These are phyloP conservation scores for Sandelia bainsii DNA, from an alignment of 2,797 vertebrate species.

Conservation along the genomic window DNA sequence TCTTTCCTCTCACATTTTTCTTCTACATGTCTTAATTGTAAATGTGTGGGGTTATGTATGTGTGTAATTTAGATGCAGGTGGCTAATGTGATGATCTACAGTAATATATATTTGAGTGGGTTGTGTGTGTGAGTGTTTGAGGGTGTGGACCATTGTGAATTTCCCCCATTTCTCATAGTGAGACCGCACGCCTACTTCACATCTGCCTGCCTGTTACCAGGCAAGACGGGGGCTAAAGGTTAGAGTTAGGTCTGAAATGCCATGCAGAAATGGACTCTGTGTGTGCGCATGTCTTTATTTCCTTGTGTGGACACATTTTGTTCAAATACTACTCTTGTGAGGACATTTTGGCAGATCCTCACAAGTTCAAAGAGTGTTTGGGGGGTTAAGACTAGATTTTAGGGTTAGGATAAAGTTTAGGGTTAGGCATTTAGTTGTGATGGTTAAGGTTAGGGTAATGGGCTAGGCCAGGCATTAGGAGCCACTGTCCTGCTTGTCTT, in stretches of 20 bases:
- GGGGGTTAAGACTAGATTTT: too few relatives aligned
- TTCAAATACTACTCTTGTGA: too few relatives aligned
- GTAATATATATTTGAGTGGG: slow-evolving; percentile 26
- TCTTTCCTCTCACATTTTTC: neutral
- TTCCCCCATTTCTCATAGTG: slow-evolving; percentile 71
- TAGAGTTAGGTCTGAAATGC: slow-evolving; percentile 25
- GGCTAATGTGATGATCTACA: slow-evolving; percentile 19
- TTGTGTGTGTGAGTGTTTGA: slow-evolving; percentile 15
- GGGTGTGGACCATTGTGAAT: slow-evolving; percentile 51
- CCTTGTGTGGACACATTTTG: too few relatives aligned
- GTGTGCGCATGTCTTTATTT: neutral
- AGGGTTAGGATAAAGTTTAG: too few relatives aligned
- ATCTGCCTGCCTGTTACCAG: slow-evolving; percentile 16
- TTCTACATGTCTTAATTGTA: neutral
- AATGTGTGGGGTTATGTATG: slow-evolving; percentile 3
- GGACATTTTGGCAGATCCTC: too few relatives aligned
- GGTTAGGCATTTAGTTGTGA: too few relatives aligned
- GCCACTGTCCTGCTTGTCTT: too few relatives aligned
- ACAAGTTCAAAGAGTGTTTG: too few relatives aligned
- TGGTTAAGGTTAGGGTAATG: too few relatives aligned
- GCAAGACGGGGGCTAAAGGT: slow-evolving; percentile 23
- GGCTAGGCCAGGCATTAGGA: too few relatives aligned
- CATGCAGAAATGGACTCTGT: slow-evolving; percentile 25
- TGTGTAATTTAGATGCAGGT: slow-evolving; percentile 18
- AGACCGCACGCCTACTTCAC: slow-evolving; percentile 50